Conservation (phyloP, 2,797 vertebrate genomes). For the Scleropages formosus region DNA sequence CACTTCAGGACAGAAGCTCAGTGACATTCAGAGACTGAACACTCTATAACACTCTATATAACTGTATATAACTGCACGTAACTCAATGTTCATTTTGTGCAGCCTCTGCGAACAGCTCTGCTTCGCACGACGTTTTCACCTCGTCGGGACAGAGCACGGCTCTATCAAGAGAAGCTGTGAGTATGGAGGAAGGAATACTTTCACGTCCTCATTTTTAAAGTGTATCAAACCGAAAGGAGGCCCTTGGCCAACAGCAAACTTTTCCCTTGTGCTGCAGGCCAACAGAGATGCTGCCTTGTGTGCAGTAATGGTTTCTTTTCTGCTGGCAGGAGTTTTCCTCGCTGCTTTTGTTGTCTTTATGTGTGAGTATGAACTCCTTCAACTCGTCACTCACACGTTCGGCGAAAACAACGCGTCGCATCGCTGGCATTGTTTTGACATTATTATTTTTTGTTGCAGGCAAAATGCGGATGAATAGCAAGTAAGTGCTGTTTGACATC, state of each 20-base stretch:
- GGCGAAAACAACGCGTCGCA: neutral
- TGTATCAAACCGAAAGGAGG: too few relatives aligned
- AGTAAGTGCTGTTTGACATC: neutral
- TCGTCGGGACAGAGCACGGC: neutral
- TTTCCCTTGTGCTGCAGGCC: neutral
- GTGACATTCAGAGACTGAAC: too few relatives aligned
- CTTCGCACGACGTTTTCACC: neutral
- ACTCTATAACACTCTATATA: too few relatives aligned
- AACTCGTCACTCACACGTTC: neutral
- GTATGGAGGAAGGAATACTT: neutral
- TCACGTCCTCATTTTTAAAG: too few relatives aligned
- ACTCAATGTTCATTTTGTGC: neutral
- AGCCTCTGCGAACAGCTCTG: neutral
- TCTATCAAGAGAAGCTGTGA: neutral
- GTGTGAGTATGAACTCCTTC: neutral
- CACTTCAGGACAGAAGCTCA: too few relatives aligned
- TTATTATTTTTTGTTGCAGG: neutral
- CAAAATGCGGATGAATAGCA: neutral
- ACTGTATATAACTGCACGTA: too few relatives aligned
- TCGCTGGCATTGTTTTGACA: neutral
- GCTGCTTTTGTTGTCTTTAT: neutral
- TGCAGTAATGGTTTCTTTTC: neutral
- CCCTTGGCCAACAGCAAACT: too few relatives aligned
- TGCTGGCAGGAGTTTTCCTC: neutral
- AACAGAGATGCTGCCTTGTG: too few relatives aligned